Evolutionary conservation across 2,888 invertebrate genomes (phyloP).

Genomic region (Leptinotarsa peninsularis): DNA sequence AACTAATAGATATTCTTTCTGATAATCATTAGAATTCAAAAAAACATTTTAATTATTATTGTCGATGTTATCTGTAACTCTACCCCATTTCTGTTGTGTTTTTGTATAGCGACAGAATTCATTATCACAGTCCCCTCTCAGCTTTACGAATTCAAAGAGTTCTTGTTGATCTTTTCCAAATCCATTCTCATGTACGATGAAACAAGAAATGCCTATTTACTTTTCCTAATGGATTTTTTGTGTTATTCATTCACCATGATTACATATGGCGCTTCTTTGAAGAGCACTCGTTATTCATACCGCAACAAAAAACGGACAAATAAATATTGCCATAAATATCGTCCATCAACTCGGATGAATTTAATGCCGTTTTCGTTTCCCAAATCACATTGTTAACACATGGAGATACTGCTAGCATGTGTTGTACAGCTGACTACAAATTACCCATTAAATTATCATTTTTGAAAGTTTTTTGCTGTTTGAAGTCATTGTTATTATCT

Average conservation of each 20-base stretch:
- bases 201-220: conserved; percentile 30
- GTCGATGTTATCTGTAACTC: too few relatives aligned
- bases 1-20: too few relatives aligned
- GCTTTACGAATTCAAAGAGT: background rate
- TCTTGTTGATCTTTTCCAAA: background rate
- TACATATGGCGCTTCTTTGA: conserved; percentile 42
- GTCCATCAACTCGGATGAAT: conserved; percentile 20
- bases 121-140: background rate
- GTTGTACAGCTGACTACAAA: conserved; percentile 38
- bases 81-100: too few relatives aligned
- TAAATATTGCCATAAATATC: conserved; percentile 35
- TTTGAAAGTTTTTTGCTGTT: conserved; percentile 6
- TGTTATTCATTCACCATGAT: conserved; percentile 30
- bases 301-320: conserved; percentile 27
- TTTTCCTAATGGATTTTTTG: conserved; percentile 35
- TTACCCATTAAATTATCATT: conserved; percentile 34
- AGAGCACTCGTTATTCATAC: conserved; percentile 35
- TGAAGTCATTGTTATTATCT: conserved; percentile 3
- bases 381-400: conserved; percentile 44
- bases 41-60: too few relatives aligned
- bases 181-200: conserved; percentile 13
- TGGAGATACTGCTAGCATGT: conserved; percentile 35
- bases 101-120: too few relatives aligned
- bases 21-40: too few relatives aligned
- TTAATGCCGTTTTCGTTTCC: conserved; percentile 30